Conservation (phyloP, 2,797 vertebrate genomes). For the Sebastes vulpes region DNA sequence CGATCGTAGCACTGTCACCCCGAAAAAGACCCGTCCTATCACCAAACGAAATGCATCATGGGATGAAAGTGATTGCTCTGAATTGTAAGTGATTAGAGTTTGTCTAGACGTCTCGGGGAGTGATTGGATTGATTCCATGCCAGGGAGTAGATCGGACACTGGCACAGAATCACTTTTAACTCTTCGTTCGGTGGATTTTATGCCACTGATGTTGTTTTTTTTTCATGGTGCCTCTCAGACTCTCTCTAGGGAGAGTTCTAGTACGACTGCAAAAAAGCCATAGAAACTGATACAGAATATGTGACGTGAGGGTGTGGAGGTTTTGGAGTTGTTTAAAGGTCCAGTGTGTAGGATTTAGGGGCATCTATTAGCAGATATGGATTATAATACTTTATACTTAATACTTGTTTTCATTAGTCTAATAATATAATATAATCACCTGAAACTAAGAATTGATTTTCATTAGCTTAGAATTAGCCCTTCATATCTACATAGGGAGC, state of each 20-base stretch:
- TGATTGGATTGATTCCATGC: constrained; percentile 78
- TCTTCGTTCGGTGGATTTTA: constrained; percentile 41
- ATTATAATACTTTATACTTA: no score
- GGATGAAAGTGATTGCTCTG: constrained; percentile 79
- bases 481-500: no score
- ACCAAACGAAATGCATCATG: constrained; percentile 68
- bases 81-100: constrained; percentile 80
- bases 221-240: background rate
- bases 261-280: background rate
- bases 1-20: constrained; percentile 58
- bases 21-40: constrained; percentile 62
- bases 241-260: background rate
- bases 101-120: constrained; percentile 71
- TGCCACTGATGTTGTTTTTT: background rate
- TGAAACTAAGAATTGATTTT: no score
- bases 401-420: no score
- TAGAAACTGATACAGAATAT: background rate
- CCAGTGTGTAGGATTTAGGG: no score
- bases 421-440: no score
- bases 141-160: constrained; percentile 69
- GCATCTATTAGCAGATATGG: no score
- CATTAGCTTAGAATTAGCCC: no score
- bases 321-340: background rate
- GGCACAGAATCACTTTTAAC: constrained; percentile 53
- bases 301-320: background rate